These are phyloP conservation scores for Cyclophora punctaria DNA, from an alignment of 2,888 invertebrate genomes.

Conservation along the genomic window DNA sequence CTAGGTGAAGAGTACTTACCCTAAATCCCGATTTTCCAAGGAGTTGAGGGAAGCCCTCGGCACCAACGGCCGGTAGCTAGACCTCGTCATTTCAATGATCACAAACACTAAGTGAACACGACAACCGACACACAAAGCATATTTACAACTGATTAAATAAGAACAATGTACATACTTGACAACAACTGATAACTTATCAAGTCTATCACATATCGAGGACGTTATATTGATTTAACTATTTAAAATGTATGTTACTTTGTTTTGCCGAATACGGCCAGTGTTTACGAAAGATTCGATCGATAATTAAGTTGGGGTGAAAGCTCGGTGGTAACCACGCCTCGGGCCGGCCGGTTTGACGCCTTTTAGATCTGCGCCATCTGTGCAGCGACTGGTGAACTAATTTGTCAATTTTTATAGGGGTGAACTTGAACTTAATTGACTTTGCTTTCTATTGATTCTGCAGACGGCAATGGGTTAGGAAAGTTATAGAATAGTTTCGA, in stretches of 20 bases:
- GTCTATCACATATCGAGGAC: slow-evolving; percentile 35
- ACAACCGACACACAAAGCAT: slow-evolving; percentile 33
- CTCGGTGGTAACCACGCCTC: slow-evolving; percentile 51
- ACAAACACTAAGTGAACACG: slow-evolving; percentile 41
- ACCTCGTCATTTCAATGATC: slow-evolving; percentile 51
- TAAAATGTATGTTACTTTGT: slow-evolving; percentile 25
- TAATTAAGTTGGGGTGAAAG: slow-evolving; percentile 60
- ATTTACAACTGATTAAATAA: slow-evolving; percentile 41
- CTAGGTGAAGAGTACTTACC: slow-evolving; percentile 37
- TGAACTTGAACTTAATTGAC: too few species aligned
- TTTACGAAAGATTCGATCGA: slow-evolving; percentile 54
- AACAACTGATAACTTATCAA: slow-evolving; percentile 32
- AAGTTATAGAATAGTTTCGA: too few species aligned
- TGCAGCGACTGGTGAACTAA: slow-evolving; percentile 1
- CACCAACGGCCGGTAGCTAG: slow-evolving; percentile 62
- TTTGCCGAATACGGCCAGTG: slow-evolving; percentile 38
- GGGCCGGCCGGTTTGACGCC: slow-evolving; percentile 30
- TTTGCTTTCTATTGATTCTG: too few species aligned
- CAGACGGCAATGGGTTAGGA: too few species aligned
- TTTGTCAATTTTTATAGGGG: too few species aligned
- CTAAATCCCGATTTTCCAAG: slow-evolving; percentile 50
- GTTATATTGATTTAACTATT: slow-evolving; percentile 24
- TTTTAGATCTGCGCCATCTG: slow-evolving; percentile 45
- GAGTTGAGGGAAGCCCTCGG: slow-evolving; percentile 60
- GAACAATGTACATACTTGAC: slow-evolving; percentile 21